Conservation (phyloP, 1,140 invertebrate genomes). For the Drosophila nikananu region DNA sequence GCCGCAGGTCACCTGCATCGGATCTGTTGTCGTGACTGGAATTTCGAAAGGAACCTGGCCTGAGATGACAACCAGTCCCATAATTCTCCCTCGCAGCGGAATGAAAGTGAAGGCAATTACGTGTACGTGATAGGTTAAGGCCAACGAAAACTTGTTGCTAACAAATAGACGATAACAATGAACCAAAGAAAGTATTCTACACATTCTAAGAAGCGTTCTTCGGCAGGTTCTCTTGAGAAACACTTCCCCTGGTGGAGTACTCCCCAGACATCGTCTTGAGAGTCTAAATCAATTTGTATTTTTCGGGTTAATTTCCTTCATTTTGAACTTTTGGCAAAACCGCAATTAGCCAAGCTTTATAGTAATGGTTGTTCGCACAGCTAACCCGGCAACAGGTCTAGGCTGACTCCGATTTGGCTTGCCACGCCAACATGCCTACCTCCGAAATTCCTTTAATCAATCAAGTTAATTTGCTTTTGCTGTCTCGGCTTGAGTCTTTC, state of each 20-base stretch:
- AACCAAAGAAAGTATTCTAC: not conserved
- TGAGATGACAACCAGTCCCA: conserved; percentile 10
- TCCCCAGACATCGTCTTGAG: not conserved
- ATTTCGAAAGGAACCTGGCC: conserved; percentile 44
- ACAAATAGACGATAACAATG: not conserved
- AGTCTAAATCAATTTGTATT: conserved; percentile 20
- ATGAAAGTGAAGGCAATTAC: conserved; percentile 58
- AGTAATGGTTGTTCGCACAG: conserved; percentile 20
- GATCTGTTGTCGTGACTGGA: conserved; percentile 56
- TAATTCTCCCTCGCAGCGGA: conserved; percentile 44
- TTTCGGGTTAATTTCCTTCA: not conserved
- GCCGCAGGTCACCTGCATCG: conserved; percentile 15
- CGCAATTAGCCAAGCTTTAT: conserved; percentile 55
- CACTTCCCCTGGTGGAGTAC: not conserved
- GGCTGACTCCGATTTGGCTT: conserved; percentile 14
- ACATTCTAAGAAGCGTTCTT: not conserved
- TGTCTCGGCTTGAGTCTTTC: conserved; percentile 30
- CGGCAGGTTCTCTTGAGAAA: not conserved
- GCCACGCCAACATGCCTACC: conserved; percentile 31
- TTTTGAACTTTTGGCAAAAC: conserved; percentile 47
- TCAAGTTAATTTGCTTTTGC: conserved; percentile 70
- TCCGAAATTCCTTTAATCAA: conserved; percentile 71
- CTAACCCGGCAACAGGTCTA: conserved; percentile 3
- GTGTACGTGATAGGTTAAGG: conserved; percentile 22
- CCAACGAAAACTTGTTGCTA: not conserved